Evolutionary conservation across 2,797 vertebrate genomes (phyloP).

Genomic region (Pristis pectinata): DNA sequence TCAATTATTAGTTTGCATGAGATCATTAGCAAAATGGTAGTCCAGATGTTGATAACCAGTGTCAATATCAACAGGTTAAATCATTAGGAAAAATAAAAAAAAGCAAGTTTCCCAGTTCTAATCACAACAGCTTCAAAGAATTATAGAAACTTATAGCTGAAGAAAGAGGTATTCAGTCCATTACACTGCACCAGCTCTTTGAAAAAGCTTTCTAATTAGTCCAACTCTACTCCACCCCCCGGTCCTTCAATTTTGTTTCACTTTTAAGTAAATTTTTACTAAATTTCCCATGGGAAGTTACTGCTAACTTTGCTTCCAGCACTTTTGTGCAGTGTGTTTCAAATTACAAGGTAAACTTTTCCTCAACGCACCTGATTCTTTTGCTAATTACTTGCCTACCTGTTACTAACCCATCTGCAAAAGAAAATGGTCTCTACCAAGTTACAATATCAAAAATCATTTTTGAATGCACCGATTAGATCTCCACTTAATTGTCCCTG

Average conservation of each 20-base stretch:
- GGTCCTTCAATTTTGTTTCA: neutral
- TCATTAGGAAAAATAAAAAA: neutral
- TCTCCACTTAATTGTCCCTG: neutral
- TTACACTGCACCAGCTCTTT: neutral
- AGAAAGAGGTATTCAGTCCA: neutral
- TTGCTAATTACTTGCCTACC: neutral
- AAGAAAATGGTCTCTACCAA: neutral
- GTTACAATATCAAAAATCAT: neutral
- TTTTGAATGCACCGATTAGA: neutral
- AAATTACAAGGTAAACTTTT: neutral
- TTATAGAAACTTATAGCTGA: neutral
- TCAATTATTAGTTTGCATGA: neutral
- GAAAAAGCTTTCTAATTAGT: neutral
- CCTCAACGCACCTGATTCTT: neutral
- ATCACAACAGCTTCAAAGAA: neutral
- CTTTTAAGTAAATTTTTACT: neutral
- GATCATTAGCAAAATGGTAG: neutral
- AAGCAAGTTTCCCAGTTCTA: neutral
- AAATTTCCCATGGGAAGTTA: neutral
- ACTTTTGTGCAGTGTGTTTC: neutral
- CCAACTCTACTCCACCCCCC: neutral
- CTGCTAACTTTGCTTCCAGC: neutral
- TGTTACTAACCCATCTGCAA: neutral
- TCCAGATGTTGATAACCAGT: neutral
- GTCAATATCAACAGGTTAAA: neutral